Evolutionary conservation across 2,888 invertebrate species (phyloP).

Genomic region (Ernsta delagoae): DNA sequence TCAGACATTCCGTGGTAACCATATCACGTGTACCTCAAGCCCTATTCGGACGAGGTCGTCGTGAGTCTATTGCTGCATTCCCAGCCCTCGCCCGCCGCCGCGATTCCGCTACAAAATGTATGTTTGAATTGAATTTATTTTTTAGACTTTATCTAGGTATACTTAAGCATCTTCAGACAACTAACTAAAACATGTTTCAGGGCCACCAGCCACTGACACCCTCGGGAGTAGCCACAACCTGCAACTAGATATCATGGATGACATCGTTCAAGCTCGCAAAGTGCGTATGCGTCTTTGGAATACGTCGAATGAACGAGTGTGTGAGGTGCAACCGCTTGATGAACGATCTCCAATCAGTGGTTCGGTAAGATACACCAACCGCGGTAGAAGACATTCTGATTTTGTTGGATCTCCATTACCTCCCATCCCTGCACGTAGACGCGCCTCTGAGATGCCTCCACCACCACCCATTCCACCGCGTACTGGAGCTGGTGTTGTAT

Average conservation of each 20-base stretch:
- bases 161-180: too few relatives aligned
- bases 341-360: conserved; percentile 84
- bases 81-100: conserved; percentile 83
- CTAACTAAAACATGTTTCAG: conserved; percentile 55
- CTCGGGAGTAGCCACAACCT: conserved; percentile 93
- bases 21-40: conserved; percentile 92
- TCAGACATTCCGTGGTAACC: conserved; percentile 93
- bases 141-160: too few relatives aligned
- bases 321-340: conserved; percentile 92
- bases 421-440: conserved; percentile 86
- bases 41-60: conserved; percentile 90
- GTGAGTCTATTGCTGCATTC: conserved; percentile 93
- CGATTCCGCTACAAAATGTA: conserved; percentile 77
- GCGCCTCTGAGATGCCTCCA: conserved; percentile 91
- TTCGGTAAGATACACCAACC: conserved; percentile 86
- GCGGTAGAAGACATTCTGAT: conserved; percentile 89
- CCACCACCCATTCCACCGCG: conserved; percentile 76
- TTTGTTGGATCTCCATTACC: conserved; percentile 86
- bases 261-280: conserved; percentile 93
- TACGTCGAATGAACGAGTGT: conserved; percentile 91
- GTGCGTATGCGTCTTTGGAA: conserved; percentile 94
- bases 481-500: conserved; percentile 87
- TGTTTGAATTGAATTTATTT: too few relatives aligned
- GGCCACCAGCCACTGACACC: conserved; percentile 89
- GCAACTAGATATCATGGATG: conserved; percentile 95